Evolutionary conservation across 2,888 invertebrate genomes (phyloP).

Genomic region (Thumatha senex): DNA sequence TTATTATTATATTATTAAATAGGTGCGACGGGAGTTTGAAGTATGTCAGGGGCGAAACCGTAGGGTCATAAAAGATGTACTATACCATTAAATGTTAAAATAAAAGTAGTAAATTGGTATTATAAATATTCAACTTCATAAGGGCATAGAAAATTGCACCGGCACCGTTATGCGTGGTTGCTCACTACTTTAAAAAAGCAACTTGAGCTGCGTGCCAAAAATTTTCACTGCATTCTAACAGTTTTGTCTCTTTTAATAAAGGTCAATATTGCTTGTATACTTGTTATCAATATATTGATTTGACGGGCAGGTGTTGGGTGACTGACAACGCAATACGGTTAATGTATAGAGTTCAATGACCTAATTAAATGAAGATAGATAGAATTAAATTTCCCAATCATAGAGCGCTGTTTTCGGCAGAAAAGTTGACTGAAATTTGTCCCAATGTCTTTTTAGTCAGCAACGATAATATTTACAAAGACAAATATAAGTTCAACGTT

Average conservation of each 20-base stretch:
- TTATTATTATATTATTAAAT: too few species aligned
- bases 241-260: background rate
- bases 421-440: too few species aligned
- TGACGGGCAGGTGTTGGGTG: constrained; percentile 35
- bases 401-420: too few species aligned
- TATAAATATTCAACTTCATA: background rate
- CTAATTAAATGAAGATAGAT: background rate
- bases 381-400: too few species aligned
- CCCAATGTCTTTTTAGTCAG: too few species aligned
- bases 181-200: constrained; percentile 40
- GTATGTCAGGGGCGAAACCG: too few species aligned
- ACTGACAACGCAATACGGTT: constrained; percentile 29
- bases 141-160: constrained; percentile 12
- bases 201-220: constrained; percentile 17
- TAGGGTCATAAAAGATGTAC: too few species aligned
- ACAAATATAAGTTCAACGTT: too few species aligned
- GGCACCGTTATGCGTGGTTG: constrained; percentile 45
- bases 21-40: too few species aligned
- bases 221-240: constrained; percentile 8
- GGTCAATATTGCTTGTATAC: constrained; percentile 19
- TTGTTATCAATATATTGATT: constrained; percentile 48
- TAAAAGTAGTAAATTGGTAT: background rate
- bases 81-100: too few species aligned
- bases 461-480: too few species aligned
- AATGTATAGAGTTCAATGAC: constrained; percentile 35